Percentiles rank a stretch among this genome's conserved stretches.
These are phyloP conservation scores for Athene cunicularia DNA, from an alignment of 2,113 vertebrate species.

Conservation along the genomic window DNA sequence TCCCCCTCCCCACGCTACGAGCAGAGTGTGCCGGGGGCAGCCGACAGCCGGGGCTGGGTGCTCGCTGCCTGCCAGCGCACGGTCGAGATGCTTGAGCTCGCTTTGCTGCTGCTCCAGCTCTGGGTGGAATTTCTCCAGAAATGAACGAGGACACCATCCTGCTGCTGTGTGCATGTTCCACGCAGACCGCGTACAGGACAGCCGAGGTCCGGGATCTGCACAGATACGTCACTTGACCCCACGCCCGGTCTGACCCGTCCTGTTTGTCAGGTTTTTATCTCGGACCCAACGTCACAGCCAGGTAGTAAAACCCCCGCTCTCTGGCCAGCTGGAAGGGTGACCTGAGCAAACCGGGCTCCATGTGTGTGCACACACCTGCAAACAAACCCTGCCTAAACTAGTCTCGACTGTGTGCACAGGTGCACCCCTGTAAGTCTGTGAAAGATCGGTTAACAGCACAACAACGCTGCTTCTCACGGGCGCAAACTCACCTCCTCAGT, in stretches of 20 bases:
- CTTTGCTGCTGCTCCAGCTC: not conserved
- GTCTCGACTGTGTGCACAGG: not conserved
- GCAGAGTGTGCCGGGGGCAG: too few relatives aligned
- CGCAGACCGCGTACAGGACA: not conserved
- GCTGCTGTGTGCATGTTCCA: not conserved
- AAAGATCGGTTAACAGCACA: not conserved
- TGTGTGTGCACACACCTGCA: too few relatives aligned
- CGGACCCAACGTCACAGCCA: not conserved
- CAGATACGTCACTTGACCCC: not conserved
- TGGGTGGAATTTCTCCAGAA: too few relatives aligned
- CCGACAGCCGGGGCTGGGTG: too few relatives aligned
- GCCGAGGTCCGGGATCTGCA: not conserved
- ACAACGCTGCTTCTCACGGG: not conserved
- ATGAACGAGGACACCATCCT: not conserved
- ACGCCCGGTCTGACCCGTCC: not conserved
- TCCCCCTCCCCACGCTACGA: too few relatives aligned
- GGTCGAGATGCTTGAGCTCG: too few relatives aligned
- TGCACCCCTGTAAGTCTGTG: not conserved
- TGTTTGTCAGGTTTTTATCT: not conserved
- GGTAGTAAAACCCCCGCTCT: accelerated
- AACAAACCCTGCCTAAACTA: not conserved
- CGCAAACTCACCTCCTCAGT: not conserved
- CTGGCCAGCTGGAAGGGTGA: not conserved
- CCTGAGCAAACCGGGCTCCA: too few relatives aligned
- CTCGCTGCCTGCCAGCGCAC: not conserved